Evolutionary conservation across 1,140 invertebrate genomes (phyloP), one percentile per base, ranked within the genome.

Genomic region (Pogonomyrmex barbatus): DNA sequence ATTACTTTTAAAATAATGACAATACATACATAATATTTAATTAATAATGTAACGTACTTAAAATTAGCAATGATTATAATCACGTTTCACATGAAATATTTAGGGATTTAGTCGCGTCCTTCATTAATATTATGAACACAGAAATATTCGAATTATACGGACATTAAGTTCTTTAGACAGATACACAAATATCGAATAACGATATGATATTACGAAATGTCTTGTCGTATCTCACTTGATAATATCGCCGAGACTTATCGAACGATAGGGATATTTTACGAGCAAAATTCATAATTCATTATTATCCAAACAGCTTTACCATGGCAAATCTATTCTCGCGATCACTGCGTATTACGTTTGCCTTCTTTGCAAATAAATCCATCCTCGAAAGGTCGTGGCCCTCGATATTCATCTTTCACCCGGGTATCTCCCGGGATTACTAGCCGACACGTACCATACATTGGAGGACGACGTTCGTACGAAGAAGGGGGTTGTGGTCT

Each of bases 401-500:
- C 3, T 24, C 2, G 45, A 2, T 39, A 14, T 12, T 67, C 36
- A 54, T 45, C 54, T 56, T 81, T 81, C 47, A 70, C 33, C 24
- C 24, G 24, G 24, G 33, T 24, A 54, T 17, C 24, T 73, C 54
- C 42, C 17, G 30, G 42, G 42, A 42, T 70, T 56, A 33, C 14
- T 58, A 50, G 50, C 33, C 14, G 36, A 36, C 54, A 60, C 12
- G 68, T 30, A 83, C 68, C 12, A 54, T 30, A 83, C 68, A 52
- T 60, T 58, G 17, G 17, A 75, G 50, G 68, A 75, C 54, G 24
- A 47, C 12, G 58, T 6, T 39, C 14, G 36, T 65, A 24, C 33
- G 33, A 67, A 17, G 45, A 36, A 82, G 81, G 42, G 85, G 84
- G 85, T 56, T 68, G 62, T 68, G 62, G 50, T 58, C 84, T 67